phyloP scores from a whole-genome alignment of 2,113 vertebrate genomes.

The Danionella cerebrum region DNA sequence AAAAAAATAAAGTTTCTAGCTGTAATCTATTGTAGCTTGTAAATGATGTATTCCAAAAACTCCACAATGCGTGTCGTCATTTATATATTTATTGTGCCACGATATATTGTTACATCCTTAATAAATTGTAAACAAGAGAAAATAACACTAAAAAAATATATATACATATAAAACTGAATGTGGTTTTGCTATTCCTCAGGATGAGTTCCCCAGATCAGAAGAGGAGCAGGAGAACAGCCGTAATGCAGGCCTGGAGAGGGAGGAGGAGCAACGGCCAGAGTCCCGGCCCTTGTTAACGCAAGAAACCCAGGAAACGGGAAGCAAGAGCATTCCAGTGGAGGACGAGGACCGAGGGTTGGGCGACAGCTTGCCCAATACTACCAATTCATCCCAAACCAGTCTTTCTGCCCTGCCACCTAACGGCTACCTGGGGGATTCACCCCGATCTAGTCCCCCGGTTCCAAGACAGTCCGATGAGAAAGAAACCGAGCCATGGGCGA shows the following conservation, averaged over 20 bases:
- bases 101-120: background rate
- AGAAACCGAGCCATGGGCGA: slow-evolving; percentile 4
- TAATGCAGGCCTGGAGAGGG: slow-evolving; percentile 59
- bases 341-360: slow-evolving; percentile 69
- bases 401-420: slow-evolving; percentile 53
- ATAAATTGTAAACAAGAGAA: background rate
- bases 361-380: slow-evolving; percentile 71
- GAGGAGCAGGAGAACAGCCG: slow-evolving; percentile 62
- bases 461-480: slow-evolving; percentile 32
- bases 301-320: slow-evolving; percentile 55
- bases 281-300: slow-evolving; percentile 58
- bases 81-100: too few relatives aligned
- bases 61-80: too few relatives aligned
- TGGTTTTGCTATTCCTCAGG: slow-evolving; percentile 46
- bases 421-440: slow-evolving; percentile 18
- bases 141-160: too few relatives aligned
- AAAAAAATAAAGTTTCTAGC: too few relatives aligned
- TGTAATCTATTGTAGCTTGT: too few relatives aligned
- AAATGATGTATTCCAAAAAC: too few relatives aligned
- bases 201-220: slow-evolving; percentile 40
- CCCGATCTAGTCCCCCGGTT: slow-evolving; percentile 47
- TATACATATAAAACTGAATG: too few relatives aligned
- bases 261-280: slow-evolving; percentile 56
- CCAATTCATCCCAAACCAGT: slow-evolving; percentile 70
- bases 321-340: slow-evolving; percentile 59